phyloP scores from a whole-genome alignment of 1,140 invertebrate species.

The Notospermus geniculatus region DNA sequence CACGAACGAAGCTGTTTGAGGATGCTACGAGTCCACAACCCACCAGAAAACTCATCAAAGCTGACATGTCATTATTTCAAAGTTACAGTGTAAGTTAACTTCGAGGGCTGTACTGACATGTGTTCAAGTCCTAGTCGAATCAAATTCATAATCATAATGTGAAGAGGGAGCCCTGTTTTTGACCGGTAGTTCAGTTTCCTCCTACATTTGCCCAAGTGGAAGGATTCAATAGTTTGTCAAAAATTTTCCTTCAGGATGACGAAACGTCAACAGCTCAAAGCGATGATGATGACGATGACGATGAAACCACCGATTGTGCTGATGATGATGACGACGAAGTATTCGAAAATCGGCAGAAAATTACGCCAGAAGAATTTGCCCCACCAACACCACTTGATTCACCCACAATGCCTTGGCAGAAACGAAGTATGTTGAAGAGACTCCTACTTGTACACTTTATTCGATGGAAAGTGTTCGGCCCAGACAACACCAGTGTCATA shows the following conservation, averaged over 20 bases:
- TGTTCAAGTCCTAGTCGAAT: too few species aligned
- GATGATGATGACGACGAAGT: slow-evolving; percentile 16
- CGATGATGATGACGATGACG: not conserved
- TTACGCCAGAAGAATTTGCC: slow-evolving; percentile 10
- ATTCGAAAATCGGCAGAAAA: slow-evolving; percentile 15
- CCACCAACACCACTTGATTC: slow-evolving; percentile 25
- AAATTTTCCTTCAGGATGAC: slow-evolving; percentile 13
- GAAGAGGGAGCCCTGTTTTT: too few species aligned
- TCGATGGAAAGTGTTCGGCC: too few species aligned
- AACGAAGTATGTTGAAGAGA: too few species aligned
- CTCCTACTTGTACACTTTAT: too few species aligned
- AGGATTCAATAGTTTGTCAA: too few species aligned
- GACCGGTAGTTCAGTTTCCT: too few species aligned
- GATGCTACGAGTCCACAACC: slow-evolving; percentile 46
- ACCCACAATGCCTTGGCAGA: slow-evolving; percentile 1
- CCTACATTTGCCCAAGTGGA: too few species aligned
- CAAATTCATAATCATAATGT: too few species aligned
- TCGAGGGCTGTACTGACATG: slow-evolving; percentile 33
- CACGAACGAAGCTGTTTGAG: slow-evolving; percentile 36
- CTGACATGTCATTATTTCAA: slow-evolving; percentile 52
- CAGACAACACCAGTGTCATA: too few species aligned
- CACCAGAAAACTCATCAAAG: slow-evolving; percentile 57
- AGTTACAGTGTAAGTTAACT: slow-evolving; percentile 21
- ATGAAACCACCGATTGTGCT: not conserved
- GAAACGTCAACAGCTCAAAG: slow-evolving; percentile 18